phyloP scores from a whole-genome alignment of 2,113 vertebrate species.

The Bos taurus region ARS-UCD2.0 NC_037337.1:9150501-9151000 shows the following conservation, averaged over 20 bases:
- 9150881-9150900: conserved; percentile 46
- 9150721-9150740: conserved; percentile 43
- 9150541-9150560: neutral
- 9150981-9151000: conserved; percentile 56
- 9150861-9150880: conserved; percentile 59
- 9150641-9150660: neutral
- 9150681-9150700: conserved; percentile 53
- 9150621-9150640: neutral
- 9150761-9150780: conserved; percentile 21
- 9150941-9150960: conserved; percentile 73
- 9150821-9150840: conserved; percentile 58
- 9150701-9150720: conserved; percentile 58
- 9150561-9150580: neutral
- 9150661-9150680: conserved; percentile 44
- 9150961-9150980: conserved; percentile 64
- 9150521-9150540: neutral
- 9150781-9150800: conserved; percentile 59
- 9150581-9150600: conserved; percentile 36
- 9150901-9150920: neutral
- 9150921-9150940: conserved; percentile 40
- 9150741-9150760: conserved; percentile 37
- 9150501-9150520: neutral
- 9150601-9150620: conserved; percentile 43
- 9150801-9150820: conserved; percentile 38
- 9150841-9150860: conserved; percentile 48